Base-by-base conservation (phyloP, 1,140 invertebrate genomes). In the Hirudo medicinalis region DNA sequence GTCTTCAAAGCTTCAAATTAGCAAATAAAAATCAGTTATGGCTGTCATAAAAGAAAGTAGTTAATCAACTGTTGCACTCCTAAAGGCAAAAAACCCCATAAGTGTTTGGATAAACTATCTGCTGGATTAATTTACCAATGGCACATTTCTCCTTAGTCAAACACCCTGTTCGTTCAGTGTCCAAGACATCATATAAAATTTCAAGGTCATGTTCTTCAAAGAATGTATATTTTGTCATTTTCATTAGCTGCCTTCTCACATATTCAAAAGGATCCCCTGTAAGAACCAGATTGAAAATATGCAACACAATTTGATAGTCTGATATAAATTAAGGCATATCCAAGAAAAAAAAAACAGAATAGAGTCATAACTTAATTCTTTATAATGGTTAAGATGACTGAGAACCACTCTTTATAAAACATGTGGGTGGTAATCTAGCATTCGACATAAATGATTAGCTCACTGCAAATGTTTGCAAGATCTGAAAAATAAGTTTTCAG, bases 221-320 rank as follows among this genome's bases (percentile, higher is more conserved):
- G 22, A 63, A 32, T n/a, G 57, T 25, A 63, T 63, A 32, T 32
- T 63, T 63, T 32, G 57, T 63, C 29, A 63, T 25, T 32, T 63
- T 63, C 29, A 25, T 63, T 63, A 63, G 22, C 57, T 63, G 57
- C 22, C 57, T 22, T 32, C 29, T 22, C 29, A 63, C 29, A 32
- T 63, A 63, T 13, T 22, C 57, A 63, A 63, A 63, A 25, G 57
- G 57, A 63, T 63, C 57, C 15, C 57, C 57, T 63, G 57, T 15
- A 32, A 15, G 9, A 63, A n/a, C 29, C 11, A 25, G 9, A 22
- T 63, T 22, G 6, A 22, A 9, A 63, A 63, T n/a, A 63, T n/a
- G 15, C 22, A 22, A 13, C 15, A 11, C 57, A 22, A 63, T 15
- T 13, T 63, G 29, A 63, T 15, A 5, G 11, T 15, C 19, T 13